Evolutionary conservation across 1,140 invertebrate species (phyloP).

Genomic region (Bacillus rossius): DNA sequence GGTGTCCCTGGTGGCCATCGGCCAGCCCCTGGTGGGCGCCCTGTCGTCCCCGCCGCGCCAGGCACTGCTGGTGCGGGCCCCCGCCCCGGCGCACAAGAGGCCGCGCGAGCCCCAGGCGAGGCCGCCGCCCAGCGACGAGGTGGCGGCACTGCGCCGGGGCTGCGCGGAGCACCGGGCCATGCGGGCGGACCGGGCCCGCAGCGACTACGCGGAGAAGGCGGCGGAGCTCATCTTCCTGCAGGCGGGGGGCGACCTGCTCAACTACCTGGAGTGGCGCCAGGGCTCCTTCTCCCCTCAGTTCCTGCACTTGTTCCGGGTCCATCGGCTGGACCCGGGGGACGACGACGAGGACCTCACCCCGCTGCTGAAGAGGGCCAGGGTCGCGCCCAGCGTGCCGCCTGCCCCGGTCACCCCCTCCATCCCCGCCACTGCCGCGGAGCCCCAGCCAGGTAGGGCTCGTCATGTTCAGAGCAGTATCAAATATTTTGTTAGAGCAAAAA

Average conservation of each 20-base stretch:
- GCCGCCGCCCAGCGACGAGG: slow-evolving; percentile 20
- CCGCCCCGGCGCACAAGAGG: slow-evolving; percentile 36
- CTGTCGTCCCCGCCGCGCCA: slow-evolving; percentile 15
- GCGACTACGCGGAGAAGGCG: slow-evolving; percentile 69
- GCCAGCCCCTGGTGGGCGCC: slow-evolving; percentile 12
- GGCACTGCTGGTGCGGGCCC: background rate
- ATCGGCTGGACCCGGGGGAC: slow-evolving; percentile 64
- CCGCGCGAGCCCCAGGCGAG: slow-evolving; percentile 39
- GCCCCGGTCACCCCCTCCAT: background rate
- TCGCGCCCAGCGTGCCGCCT: no score
- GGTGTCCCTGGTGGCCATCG: slow-evolving; percentile 13
- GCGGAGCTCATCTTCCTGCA: slow-evolving; percentile 82
- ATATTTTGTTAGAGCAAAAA: no score
- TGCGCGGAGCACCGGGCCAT: slow-evolving; percentile 46
- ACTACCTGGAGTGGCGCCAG: slow-evolving; percentile 77
- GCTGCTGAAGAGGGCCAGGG: background rate
- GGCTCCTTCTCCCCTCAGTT: slow-evolving; percentile 65
- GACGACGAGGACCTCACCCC: slow-evolving; percentile 47
- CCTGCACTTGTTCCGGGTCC: slow-evolving; percentile 64
- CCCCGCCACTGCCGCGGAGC: no score
- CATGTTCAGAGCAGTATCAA: no score
- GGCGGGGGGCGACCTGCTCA: slow-evolving; percentile 80
- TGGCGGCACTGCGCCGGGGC: slow-evolving; percentile 23
- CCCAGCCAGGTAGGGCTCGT: no score
- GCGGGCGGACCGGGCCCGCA: slow-evolving; percentile 41